phyloP scores from a whole-genome alignment of 35 echinoderm and acorn worm species.

The Acanthaster planci region DNA sequence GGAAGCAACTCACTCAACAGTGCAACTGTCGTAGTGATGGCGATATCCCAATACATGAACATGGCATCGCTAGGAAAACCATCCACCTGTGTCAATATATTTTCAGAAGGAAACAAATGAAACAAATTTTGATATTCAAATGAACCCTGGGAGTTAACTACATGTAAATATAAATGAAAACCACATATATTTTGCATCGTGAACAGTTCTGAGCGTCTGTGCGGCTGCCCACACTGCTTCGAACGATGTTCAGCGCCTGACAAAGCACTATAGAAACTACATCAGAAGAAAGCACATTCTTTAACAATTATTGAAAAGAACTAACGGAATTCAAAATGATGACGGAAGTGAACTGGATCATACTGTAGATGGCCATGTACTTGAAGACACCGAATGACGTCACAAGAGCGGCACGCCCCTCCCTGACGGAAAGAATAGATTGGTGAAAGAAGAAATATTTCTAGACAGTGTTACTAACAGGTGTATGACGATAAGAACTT shows the following conservation, averaged over 20 bases:
- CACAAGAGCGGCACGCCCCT: constrained; percentile 82
- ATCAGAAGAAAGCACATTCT: background rate
- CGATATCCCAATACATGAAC: constrained; percentile 99
- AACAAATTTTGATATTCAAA: too few relatives aligned
- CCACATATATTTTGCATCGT: too few relatives aligned
- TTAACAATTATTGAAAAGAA: constrained; percentile 11
- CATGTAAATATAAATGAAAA: too few relatives aligned
- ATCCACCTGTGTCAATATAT: constrained; percentile 69
- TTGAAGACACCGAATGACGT: constrained; percentile 93
- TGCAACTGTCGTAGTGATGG: constrained; percentile 86
- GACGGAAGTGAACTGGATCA: constrained; percentile 84
- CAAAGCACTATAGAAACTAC: too few relatives aligned
- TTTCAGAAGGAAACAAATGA: too few relatives aligned
- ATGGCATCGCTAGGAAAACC: constrained; percentile 93
- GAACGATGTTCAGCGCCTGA: too few relatives aligned
- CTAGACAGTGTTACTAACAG: too few relatives aligned
- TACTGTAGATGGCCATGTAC: constrained; percentile 91
- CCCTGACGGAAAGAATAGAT: constrained; percentile 37
- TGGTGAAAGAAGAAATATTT: too few relatives aligned
- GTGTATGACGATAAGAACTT: too few relatives aligned
- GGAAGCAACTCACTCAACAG: constrained; percentile 75
- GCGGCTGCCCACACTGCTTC: too few relatives aligned
- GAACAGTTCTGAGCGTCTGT: too few relatives aligned
- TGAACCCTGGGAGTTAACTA: too few relatives aligned
- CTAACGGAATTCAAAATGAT: constrained; percentile 87